These are phyloP conservation scores for Arvicola amphibius DNA, from an alignment of 2,797 vertebrate species.

Conservation along the genomic window DNA sequence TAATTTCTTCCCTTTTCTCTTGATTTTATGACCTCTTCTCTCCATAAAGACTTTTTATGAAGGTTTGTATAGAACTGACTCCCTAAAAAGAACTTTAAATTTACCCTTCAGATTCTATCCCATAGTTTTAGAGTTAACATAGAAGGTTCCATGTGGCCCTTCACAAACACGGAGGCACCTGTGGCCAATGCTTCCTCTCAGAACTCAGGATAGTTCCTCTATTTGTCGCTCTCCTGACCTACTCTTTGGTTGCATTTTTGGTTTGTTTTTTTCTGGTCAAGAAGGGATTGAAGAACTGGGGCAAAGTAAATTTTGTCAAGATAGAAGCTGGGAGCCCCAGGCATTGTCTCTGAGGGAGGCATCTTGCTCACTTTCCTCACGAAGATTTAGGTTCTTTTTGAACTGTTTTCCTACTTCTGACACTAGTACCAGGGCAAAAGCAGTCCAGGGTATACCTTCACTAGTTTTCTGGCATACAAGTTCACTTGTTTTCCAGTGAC, in stretches of 20 bases:
- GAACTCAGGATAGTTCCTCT: background rate
- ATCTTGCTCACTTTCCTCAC: background rate
- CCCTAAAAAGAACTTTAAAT: conserved; percentile 64
- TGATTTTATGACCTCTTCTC: conserved; percentile 69
- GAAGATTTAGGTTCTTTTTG: background rate
- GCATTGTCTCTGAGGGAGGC: background rate
- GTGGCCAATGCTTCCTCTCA: background rate
- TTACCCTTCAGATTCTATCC: conserved; percentile 43
- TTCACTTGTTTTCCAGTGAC: conserved; percentile 50
- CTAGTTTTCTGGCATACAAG: background rate
- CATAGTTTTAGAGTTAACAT: conserved; percentile 21
- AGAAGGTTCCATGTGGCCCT: background rate
- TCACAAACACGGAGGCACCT: background rate
- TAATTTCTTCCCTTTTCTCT: conserved; percentile 66
- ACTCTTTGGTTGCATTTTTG: background rate
- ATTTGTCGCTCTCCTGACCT: background rate
- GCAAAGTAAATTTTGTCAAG: background rate
- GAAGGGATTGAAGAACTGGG: background rate
- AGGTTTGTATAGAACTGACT: conserved; percentile 48
- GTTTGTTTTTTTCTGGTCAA: background rate
- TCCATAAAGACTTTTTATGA: conserved; percentile 64
- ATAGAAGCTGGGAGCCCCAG: background rate
- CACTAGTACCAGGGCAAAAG: background rate
- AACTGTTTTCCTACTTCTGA: background rate
- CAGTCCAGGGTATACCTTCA: background rate